Evolutionary conservation across 2,113 vertebrate genomes (phyloP), one percentile per base, ranked within the genome.

Genomic region (Xenus cinereus): DNA sequence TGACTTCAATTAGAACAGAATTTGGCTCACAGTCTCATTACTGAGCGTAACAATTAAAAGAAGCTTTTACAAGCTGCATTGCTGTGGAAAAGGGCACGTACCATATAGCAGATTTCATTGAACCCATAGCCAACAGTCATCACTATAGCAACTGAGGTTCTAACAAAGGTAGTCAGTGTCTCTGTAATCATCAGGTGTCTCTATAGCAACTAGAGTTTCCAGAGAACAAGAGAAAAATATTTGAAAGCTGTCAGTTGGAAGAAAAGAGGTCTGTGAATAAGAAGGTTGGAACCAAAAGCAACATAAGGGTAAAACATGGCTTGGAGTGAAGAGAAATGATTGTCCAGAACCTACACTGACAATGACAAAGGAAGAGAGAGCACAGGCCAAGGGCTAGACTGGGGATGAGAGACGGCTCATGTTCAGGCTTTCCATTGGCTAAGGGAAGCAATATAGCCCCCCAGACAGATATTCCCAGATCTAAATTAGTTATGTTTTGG

Each of bases 161-260:
- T 96, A 94, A 84, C 96, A 98, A 97, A 98, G 96, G 96, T 97
- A 98, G 98, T 97, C 89, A 63, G 91, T 90, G 94, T 96, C 97
- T 97, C 93, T 80, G 84, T 92, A 97, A 96, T 97, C 92, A 92
- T 97, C 97, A 98, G 97, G 96, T 95, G 95, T 98, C 98, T 97
- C 98, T 97, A 98, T 98, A 98, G 98, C 97, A 98, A 98, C 98
- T 78, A 86, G 89, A 97, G 92, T 96, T 97, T 96, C 94, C 95
- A 97, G 77, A 97, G 98, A 98, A 97, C 89, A 95, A 94, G 92
- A 91, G 92, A 64, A 89, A 96, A 96, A 95, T 94, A 95, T 91
- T 87, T 94, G 95, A 92, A 89, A 97, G 94, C 89, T 97, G 97
- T 97, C 96, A 95, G 66, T 72, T 95, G 78, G 71, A 96, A 97